Evolutionary conservation across 2,888 invertebrate species (phyloP), one percentile per base, ranked within the genome.

Genomic region (Ctenicera cuprea): DNA sequence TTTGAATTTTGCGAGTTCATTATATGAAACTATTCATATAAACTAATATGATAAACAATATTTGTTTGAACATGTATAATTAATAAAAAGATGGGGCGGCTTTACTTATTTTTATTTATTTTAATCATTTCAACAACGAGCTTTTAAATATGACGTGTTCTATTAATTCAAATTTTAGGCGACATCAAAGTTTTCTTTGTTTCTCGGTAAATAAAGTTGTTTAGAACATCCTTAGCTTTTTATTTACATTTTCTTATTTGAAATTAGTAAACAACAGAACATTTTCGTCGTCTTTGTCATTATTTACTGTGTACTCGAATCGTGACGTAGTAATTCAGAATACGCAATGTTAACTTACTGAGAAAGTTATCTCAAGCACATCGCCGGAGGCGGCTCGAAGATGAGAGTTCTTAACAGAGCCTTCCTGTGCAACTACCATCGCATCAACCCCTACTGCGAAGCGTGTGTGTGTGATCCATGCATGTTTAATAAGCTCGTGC

Each of bases 261-360:
- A 14, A 37, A 62, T 45, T 62, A 33, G 69, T 62, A 69, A 69
- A 69, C 69, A 69, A 26, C 48, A 30, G 65, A 43, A 65, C 65
- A 71, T 65, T 68, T 68, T 70, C 61, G 67, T 52, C 41, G 61
- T 63, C 74, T 74, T 30, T 63, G 65, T 66, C 68, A 73, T 73
- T 73, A 74, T 74, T 74, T 65, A 61, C 65, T 65, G 41, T 65
- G 65, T 70, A 54, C 74, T 70, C 70, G 65, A 74, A 45, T 69
- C 64, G 70, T 61, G 70, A 68, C 54, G 69, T 63, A 79, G 74
- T 76, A 79, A 75, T 77, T 78, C 68, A 67, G 75, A 80, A 79
- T 81, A 79, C 74, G 78, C 80, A 77, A 80, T 77, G 79, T 78
- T 81, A 80, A 80, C 79, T 76, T 80, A 80, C 80, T 78, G 79